Evolutionary conservation across 2,113 vertebrate genomes (phyloP).

Genomic region (Leptodactylus fuscus): DNA sequence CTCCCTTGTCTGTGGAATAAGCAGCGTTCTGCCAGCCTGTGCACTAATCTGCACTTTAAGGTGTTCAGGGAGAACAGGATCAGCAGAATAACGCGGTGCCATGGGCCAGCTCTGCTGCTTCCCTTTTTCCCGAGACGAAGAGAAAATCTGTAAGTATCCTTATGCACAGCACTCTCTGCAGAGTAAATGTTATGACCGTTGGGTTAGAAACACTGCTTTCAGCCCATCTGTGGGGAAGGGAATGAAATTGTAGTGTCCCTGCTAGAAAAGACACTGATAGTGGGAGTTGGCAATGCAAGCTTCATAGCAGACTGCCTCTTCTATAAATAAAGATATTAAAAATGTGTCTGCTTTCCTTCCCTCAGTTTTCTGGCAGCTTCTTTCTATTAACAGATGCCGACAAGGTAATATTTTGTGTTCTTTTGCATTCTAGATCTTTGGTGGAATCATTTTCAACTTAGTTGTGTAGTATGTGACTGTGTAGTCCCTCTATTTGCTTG

Average conservation of each 20-base stretch:
- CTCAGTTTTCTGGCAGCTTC: slow-evolving; percentile 39
- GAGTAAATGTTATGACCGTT: slow-evolving; percentile 1
- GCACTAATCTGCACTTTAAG: slow-evolving; percentile 59
- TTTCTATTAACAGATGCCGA: slow-evolving; percentile 57
- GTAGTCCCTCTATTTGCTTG: slow-evolving; percentile 45
- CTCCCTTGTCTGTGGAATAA: slow-evolving; percentile 57
- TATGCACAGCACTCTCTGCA: slow-evolving; percentile 6
- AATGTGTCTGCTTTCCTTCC: slow-evolving; percentile 52
- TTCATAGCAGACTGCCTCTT: slow-evolving; percentile 35
- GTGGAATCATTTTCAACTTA: slow-evolving; percentile 64
- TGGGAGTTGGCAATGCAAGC: slow-evolving; percentile 53
- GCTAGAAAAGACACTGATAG: slow-evolving; percentile 47
- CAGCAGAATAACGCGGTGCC: slow-evolving; percentile 58
- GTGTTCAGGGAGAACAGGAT: slow-evolving; percentile 62
- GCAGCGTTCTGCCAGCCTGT: slow-evolving; percentile 55
- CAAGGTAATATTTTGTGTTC: slow-evolving; percentile 58
- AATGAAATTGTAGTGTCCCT: not conserved
- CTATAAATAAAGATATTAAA: slow-evolving; percentile 50
- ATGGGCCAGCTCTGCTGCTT: slow-evolving; percentile 93
- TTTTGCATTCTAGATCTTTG: slow-evolving; percentile 50
- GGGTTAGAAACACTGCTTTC: slow-evolving; percentile 58
- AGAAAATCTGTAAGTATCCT: slow-evolving; percentile 90
- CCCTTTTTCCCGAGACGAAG: slow-evolving; percentile 88
- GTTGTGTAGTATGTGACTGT: slow-evolving; percentile 61
- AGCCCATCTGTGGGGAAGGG: slow-evolving; percentile 27